Evolutionary conservation across 2,888 invertebrate genomes (phyloP), one percentile per base, ranked within the genome.

Genomic region (Sipha maydis): DNA sequence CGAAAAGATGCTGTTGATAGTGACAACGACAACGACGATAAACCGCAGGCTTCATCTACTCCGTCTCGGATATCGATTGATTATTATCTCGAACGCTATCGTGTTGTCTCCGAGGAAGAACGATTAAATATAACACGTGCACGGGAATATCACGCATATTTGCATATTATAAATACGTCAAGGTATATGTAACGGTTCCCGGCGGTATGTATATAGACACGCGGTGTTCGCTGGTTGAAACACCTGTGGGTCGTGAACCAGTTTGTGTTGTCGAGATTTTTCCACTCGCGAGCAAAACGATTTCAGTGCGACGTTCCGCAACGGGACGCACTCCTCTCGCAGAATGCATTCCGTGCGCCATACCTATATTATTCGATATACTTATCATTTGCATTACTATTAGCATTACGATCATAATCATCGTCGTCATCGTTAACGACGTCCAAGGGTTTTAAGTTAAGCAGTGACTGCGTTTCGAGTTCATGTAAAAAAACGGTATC

Each of bases 191-290:
- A 84, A 84, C 84, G 84, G 84, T 75, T 84, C 76, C 14, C 61
- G 21, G 61, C 61, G 61, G 19, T 61, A 61, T 61, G 7, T 61
- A 21, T 56, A 56, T 21, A 61, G 21, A 11, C 25, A 41, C 77
- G 41, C 41, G 67, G 41, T 21, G 56, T 54, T 34, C 34, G 73
- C 73, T 34, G 34, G 54, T 31, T 79, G 69, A 86, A 71, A 86
- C 86, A 71, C 86, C 86, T 71, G 86, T 79, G 86, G 86, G 78
- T 71, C 79, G 80, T 80, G 86, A 88, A 88, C 86, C 86, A 88
- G 86, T 88, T 88, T 88, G 80, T 41, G 0, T 0, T 48, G 31
- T 61, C 9, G 75, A 80, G 79, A 79, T 86, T 86, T 86, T 79
- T 86, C 79, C 71, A 21, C 56, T 34, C 67, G 78, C 67, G 79